Conservation (phyloP, 2,888 invertebrate genomes). For the Clunio marinus region DNA sequence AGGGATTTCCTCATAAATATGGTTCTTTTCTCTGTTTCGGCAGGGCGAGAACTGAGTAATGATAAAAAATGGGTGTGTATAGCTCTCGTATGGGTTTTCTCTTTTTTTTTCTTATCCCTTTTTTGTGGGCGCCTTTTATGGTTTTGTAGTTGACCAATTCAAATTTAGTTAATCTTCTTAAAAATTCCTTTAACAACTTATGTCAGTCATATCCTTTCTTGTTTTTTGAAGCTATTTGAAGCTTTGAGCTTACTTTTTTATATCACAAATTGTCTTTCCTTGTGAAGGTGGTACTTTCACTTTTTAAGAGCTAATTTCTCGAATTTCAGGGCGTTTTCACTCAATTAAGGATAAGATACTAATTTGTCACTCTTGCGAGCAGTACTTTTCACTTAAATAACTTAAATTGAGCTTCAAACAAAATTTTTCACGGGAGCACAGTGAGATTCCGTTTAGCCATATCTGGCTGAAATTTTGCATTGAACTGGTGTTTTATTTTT, state of each 20-base stretch:
- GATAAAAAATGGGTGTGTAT: constrained; percentile 18
- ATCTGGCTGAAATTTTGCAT: constrained; percentile 38
- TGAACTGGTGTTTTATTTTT: constrained; percentile 39
- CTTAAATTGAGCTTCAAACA: constrained; percentile 22
- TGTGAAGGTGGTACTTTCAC: background rate
- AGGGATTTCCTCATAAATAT: constrained; percentile 12
- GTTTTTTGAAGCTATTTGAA: background rate
- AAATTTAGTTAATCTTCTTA: constrained; percentile 9
- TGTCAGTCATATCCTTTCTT: background rate
- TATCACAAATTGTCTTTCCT: background rate
- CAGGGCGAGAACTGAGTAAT: background rate
- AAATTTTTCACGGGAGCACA: constrained; percentile 27
- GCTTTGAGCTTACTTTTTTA: background rate
- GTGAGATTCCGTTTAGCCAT: constrained; percentile 30
- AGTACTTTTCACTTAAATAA: constrained; percentile 13
- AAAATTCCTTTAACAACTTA: background rate
- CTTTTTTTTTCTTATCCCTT: background rate
- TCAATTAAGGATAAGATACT: too few species aligned
- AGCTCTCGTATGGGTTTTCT: constrained; percentile 13
- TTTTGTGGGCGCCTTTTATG: background rate
- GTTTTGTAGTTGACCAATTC: constrained; percentile 21
- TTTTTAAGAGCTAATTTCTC: background rate
- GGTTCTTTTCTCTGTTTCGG: constrained; percentile 1
- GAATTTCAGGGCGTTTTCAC: background rate
- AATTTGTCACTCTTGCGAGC: too few species aligned